These are phyloP conservation scores for Urocitellus parryii DNA, from an alignment of 2,113 vertebrate genomes.

Conservation along the genomic window DNA sequence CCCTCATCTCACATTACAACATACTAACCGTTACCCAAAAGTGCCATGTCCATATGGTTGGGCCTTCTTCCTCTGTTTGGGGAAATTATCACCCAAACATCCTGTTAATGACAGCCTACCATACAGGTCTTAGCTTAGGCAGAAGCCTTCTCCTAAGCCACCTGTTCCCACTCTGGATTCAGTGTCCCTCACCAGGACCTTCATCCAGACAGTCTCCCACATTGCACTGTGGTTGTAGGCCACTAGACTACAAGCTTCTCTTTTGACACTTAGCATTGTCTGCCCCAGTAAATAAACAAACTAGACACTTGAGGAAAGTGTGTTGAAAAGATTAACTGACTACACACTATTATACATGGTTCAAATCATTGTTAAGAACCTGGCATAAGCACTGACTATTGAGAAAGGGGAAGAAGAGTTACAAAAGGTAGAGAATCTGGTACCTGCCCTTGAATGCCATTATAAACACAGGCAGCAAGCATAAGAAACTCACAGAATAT, in stretches of 20 bases:
- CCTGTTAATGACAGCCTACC: neutral
- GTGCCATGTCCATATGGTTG: too few relatives aligned
- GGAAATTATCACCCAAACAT: neutral
- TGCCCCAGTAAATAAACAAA: neutral
- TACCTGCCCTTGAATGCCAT: neutral
- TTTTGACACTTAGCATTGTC: neutral
- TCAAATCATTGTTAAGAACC: neutral
- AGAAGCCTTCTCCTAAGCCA: neutral
- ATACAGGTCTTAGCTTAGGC: neutral
- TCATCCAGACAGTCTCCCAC: neutral
- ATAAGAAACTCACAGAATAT: neutral
- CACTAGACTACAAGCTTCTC: neutral
- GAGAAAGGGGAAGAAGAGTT: neutral
- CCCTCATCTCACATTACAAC: neutral
- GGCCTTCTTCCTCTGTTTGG: neutral
- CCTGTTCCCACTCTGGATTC: neutral
- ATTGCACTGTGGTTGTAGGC: neutral
- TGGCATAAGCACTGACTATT: neutral
- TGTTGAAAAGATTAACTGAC: neutral
- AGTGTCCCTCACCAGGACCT: neutral
- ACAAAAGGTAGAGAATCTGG: neutral
- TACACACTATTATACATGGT: neutral
- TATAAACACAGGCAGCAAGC: neutral
- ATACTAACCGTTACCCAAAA: neutral
- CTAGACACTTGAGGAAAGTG: neutral